Base-by-base conservation (phyloP, 1,140 invertebrate species). In the Alviniconcha marisindica region DNA sequence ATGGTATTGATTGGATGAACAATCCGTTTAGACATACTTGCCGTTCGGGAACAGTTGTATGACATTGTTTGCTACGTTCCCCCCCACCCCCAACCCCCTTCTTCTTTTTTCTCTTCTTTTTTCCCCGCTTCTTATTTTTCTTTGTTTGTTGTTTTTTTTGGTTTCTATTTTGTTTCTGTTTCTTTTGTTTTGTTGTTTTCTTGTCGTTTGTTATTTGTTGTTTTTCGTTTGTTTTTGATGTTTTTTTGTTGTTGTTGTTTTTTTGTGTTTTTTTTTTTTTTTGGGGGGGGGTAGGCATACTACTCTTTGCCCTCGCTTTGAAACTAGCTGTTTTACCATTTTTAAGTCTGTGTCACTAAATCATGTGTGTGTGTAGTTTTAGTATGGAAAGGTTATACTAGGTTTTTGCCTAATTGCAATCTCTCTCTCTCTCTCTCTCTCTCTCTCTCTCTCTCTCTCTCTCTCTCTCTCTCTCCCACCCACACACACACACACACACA, bases 401-500 rank as follows among this genome's bases (percentile, higher is more conserved):
- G 63, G 12, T 12, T 7, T 69, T 7, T 69, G 24, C 28, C 10
- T 33, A 28, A 15, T n/a, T 69, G 63, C 33, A 15, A 12, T 63
- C 15, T 38, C 0, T 81, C 12, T 44, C 18, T 81, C 33, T 66
- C 33, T 38, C 15, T 66, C 28, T 60, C 28, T 51, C 33, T 56
- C 24, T 78, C 24, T 51, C 33, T 48, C 24, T 51, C 33, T 48
- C 21, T 78, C 40, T 36, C 24, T 78, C 21, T 54, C 21, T 78
- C 42, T n/a, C 42, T 78, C 33, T 78, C 42, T 78, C 33, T 51
- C 42, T 28, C 42, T 78, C 42, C 28, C 51, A 33, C 28, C 12
- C 66, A 38, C 66, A 28, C 36, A 71, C 66, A 71, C 66, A 71
- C 66, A 33, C 66, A 33, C 28, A 78, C 77, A 56, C 77, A 31